Percentiles rank a stretch among this genome's conserved stretches.
phyloP scores from a whole-genome alignment of 1,140 invertebrate species.

The Drosophila pachea region DNA sequence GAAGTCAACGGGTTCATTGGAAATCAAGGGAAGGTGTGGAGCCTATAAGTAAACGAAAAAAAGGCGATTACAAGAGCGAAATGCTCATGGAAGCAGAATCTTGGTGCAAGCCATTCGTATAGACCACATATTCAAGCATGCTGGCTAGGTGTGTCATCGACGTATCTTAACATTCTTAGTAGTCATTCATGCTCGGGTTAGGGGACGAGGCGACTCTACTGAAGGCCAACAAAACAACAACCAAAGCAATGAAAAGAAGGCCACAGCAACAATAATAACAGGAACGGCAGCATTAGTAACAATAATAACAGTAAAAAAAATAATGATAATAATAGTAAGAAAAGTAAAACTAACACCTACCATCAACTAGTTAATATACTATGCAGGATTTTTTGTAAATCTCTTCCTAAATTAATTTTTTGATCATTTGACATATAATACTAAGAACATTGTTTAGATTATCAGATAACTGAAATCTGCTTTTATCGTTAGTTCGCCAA shows the following conservation, averaged over 20 bases:
- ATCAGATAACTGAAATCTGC: too few relatives aligned
- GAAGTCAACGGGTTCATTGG: constrained; percentile 72
- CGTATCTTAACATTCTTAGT: constrained; percentile 40
- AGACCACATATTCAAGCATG: constrained; percentile 28
- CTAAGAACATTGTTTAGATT: too few relatives aligned
- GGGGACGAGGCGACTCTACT: constrained; percentile 50
- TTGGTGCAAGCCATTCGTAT: constrained; percentile 14
- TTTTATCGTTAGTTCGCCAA: too few relatives aligned
- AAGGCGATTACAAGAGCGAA: constrained; percentile 6
- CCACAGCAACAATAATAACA: not conserved
- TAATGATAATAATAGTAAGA: not conserved
- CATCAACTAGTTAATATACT: too few relatives aligned
- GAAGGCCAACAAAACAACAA: constrained; percentile 48
- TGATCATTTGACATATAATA: too few relatives aligned
- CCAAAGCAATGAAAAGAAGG: constrained; percentile 4
- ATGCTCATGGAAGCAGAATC: constrained; percentile 26
- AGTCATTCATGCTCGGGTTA: constrained; percentile 8
- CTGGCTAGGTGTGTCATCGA: constrained; percentile 66
- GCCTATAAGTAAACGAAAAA: constrained; percentile 25
- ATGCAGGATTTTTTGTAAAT: too few relatives aligned
- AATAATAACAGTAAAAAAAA: not conserved
- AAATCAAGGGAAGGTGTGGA: constrained; percentile 62
- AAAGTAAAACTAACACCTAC: too few relatives aligned
- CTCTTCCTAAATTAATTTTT: too few relatives aligned
- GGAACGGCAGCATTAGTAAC: not conserved